Conservation (phyloP, 2,113 vertebrate genomes). For the Thunnus thynnus region DNA sequence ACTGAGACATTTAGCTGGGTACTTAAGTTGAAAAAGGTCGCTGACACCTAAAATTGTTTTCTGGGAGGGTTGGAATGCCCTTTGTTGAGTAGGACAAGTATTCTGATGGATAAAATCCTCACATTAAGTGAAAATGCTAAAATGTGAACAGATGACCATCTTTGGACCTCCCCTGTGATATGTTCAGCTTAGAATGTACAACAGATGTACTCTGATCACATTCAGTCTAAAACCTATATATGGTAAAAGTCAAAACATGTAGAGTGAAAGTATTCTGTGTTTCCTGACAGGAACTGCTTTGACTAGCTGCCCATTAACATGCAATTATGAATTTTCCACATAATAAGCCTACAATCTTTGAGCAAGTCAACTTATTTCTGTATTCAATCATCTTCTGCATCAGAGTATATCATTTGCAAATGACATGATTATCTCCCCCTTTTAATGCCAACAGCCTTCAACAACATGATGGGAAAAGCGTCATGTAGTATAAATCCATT, state of each 20-base stretch:
- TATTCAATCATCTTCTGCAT: slow-evolving; percentile 25
- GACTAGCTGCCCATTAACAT: slow-evolving; percentile 55
- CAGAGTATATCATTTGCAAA: slow-evolving; percentile 46
- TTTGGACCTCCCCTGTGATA: not conserved
- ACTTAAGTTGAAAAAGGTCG: slow-evolving; percentile 49
- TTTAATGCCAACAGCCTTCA: slow-evolving; percentile 38
- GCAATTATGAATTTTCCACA: slow-evolving; percentile 35
- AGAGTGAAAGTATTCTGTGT: slow-evolving; percentile 9
- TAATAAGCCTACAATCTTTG: slow-evolving; percentile 40
- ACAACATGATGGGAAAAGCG: slow-evolving; percentile 35
- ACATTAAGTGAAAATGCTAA: slow-evolving; percentile 28
- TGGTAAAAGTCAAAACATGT: not conserved
- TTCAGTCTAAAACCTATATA: not conserved
- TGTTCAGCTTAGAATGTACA: slow-evolving; percentile 4
- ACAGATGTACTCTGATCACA: not conserved
- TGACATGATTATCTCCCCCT: slow-evolving; percentile 47
- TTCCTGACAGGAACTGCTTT: slow-evolving; percentile 14
- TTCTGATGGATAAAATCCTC: slow-evolving; percentile 11
- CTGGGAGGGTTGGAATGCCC: slow-evolving; percentile 5
- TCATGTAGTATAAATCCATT: slow-evolving; percentile 52
- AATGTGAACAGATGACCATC: not conserved
- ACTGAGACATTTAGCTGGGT: slow-evolving; percentile 51
- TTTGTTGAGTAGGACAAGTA: slow-evolving; percentile 40
- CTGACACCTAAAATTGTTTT: slow-evolving; percentile 28
- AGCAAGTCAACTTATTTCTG: slow-evolving; percentile 39